Evolutionary conservation across 2,113 vertebrate genomes (phyloP), one percentile per base, ranked within the genome.

Genomic region (Cathartes aura): DNA sequence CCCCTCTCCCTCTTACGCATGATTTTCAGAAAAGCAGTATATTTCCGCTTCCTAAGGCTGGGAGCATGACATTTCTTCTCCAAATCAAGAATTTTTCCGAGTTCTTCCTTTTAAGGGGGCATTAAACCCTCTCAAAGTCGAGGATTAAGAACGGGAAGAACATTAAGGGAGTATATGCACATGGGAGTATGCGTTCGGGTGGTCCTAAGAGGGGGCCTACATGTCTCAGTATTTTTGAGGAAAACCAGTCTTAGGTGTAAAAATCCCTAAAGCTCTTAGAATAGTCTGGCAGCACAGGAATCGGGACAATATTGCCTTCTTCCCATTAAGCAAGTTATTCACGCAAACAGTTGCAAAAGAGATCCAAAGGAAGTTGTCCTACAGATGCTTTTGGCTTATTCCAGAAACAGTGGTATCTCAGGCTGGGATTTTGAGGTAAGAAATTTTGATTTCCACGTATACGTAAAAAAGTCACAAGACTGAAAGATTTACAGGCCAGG

Each of bases 181-280:
- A 26, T 1, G 1, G 12, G 16, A 66, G 3, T 53, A 32, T 27
- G 16, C 1, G 3, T 68, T 59, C 56, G 15, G 2, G 11, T 1
- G 0, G 48, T 87, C 45, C 21, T 32, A 23, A 84, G 40, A 30
- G 4, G 1, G 5, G 11, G 10, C 11, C 13, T 50, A 22, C 4
- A 52, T 40, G 29, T 58, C 38, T 71, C 16, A 43, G 18, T 29
- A 48, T 53, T 70, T 82, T 59, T 73, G 8, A 78, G 11, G 55
- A 60, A 83, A 89, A 76, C 8, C 43, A 68, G 29, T 56, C 22
- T 53, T 34, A 47, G 26, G 18, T 56, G 40, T 73, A 48, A 78
- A 93, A 87, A 7, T 14, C 11, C 26, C 18, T 64, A 34, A 82
- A 89, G 21, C 5, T 71, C 23, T 82, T 62, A 71, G 70, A 86